These are phyloP conservation scores for Caenorhabditis sp. DNA, from an alignment of 2,888 invertebrate genomes.

Conservation along the genomic window DNA sequence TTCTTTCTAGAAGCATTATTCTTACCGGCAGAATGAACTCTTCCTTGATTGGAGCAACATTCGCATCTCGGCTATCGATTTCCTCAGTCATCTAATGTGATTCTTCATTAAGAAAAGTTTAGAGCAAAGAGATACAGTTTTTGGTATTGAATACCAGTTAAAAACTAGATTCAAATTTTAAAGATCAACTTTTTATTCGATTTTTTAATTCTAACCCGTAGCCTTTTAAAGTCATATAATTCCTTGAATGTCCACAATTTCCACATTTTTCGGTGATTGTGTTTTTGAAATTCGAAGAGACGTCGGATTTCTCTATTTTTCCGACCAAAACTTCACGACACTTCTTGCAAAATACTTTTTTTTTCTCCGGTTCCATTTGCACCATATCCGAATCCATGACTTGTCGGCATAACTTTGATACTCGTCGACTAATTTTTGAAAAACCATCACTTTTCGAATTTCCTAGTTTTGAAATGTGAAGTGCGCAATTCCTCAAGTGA, in stretches of 20 bases:
- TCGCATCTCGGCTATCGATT: slow-evolving; percentile 15
- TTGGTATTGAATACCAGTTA: not conserved
- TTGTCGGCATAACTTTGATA: slow-evolving; percentile 50
- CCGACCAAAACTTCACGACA: slow-evolving; percentile 54
- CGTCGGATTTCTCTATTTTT: slow-evolving; percentile 26
- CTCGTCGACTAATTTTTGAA: slow-evolving; percentile 48
- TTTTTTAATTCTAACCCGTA: slow-evolving; percentile 27
- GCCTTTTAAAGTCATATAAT: slow-evolving; percentile 34
- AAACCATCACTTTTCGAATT: slow-evolving; percentile 47
- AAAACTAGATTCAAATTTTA: not conserved
- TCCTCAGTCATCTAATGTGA: not conserved
- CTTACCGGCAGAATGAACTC: slow-evolving; percentile 40
- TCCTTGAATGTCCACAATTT: slow-evolving; percentile 28
- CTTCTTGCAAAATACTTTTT: slow-evolving; percentile 53
- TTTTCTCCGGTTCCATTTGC: slow-evolving; percentile 48
- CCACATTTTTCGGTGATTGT: slow-evolving; percentile 32
- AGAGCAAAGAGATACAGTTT: not conserved
- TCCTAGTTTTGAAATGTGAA: slow-evolving; percentile 29
- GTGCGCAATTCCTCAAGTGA: slow-evolving; percentile 30
- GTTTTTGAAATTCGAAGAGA: slow-evolving; percentile 14
- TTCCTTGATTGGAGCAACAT: slow-evolving; percentile 46
- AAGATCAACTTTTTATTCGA: not conserved
- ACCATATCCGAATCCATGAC: slow-evolving; percentile 52
- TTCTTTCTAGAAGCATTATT: too few relatives aligned
- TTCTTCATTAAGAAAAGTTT: not conserved